Base-by-base conservation (phyloP, 64 coral and sea anemone species). In the Cladopsammia gracilis region DNA sequence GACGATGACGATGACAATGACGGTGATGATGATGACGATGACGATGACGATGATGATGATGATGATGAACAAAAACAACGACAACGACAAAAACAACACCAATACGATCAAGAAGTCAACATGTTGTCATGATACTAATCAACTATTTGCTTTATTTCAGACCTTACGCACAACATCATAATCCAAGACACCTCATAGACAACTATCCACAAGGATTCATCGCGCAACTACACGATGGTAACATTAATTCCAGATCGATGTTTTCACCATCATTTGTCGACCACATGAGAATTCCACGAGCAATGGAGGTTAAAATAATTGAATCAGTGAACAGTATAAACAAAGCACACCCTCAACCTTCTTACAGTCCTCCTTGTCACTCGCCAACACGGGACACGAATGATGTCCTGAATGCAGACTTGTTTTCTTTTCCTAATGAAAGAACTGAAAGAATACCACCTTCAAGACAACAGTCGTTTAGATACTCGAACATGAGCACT, bases 221-320 rank as follows among this genome's bases (percentile, higher is more conserved):
- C 11, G 60, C 86, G 1, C 64, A 93, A 2, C 72, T 93, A 10
- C 80, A 87, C 44, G 52, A 62, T 15, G 62, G 52, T n/a, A 48
- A 70, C 24, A 22, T 62, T 2, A 69, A 82, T 34, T 19, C 79
- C 0, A 86, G 62, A 78, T 11, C 78, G 16, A 57, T 77, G 70
- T 93, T 93, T 20, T 48, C 56, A 3, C 58, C 82, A n/a, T 34
- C 83, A 10, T 93, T 93, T 50, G 74, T 87, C 6, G 26, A 87
- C 24, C 52, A 87, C 51, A 86, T 87, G 83, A 60, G 91, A 51
- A 93, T 93, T 67, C 91, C 91, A 3, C 71, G 91, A 43, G 91
- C 91, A n/a, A 77, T 78, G 22, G 83, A 87, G 51, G 91, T 93
- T 0, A 85, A 77, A 57, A 93, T 93, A 52, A 76, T 77, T 7